phyloP scores from a whole-genome alignment of 1,140 invertebrate genomes.

The Nasonia longicornis region DNA sequence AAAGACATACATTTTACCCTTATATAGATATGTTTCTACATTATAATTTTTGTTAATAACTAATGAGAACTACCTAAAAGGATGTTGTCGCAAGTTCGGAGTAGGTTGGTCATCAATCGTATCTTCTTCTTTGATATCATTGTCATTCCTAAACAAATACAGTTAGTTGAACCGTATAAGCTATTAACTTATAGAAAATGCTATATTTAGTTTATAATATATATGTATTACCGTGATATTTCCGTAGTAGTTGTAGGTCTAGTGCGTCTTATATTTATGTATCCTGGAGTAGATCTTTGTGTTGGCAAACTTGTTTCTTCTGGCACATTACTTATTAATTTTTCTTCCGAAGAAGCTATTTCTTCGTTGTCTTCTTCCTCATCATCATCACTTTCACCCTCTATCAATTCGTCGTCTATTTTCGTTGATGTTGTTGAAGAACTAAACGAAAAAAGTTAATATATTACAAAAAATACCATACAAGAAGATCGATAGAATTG shows the following conservation, averaged over 20 bases:
- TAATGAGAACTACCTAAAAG: not conserved
- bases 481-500: not conserved
- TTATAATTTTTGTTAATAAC: not conserved
- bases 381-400: conserved; percentile 60
- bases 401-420: conserved; percentile 48
- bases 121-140: conserved; percentile 50
- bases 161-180: not conserved
- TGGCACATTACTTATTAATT: conserved; percentile 55
- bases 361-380: conserved; percentile 62
- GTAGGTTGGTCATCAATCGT: conserved; percentile 47
- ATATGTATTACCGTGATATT: conserved; percentile 49
- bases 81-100: conserved; percentile 49
- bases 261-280: conserved; percentile 76
- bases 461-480: conserved; percentile 32
- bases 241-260: conserved; percentile 64
- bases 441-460: conserved; percentile 35
- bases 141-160: conserved; percentile 3
- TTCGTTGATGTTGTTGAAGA: conserved; percentile 22
- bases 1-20: not conserved
- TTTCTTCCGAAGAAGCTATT: conserved; percentile 57
- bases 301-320: conserved; percentile 59
- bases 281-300: conserved; percentile 70
- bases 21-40: not conserved
- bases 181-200: not conserved
- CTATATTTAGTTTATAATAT: not conserved